phyloP scores from a whole-genome alignment of 2,888 invertebrate genomes.

The Pardosa pseudoannulata region DNA sequence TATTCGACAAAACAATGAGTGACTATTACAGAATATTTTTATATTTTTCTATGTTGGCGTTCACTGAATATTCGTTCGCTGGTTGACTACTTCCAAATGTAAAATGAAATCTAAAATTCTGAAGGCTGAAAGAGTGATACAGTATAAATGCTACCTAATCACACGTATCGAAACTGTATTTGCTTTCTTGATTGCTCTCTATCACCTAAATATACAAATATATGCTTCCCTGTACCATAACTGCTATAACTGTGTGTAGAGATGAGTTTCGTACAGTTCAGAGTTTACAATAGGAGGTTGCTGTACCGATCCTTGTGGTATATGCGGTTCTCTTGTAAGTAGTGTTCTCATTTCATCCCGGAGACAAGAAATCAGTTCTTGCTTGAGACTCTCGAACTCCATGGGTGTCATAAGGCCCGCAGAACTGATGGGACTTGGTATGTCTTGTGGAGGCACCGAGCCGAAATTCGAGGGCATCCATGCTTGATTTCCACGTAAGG shows the following conservation, averaged over 20 bases:
- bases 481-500: slow-evolving; percentile 74
- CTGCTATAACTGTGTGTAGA: slow-evolving; percentile 76
- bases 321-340: slow-evolving; percentile 66
- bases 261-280: slow-evolving; percentile 77
- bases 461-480: slow-evolving; percentile 14
- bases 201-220: not conserved
- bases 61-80: not conserved
- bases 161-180: slow-evolving; percentile 13
- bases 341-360: slow-evolving; percentile 75
- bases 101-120: slow-evolving; percentile 12
- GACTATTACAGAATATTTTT: slow-evolving; percentile 3
- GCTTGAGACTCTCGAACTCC: slow-evolving; percentile 76
- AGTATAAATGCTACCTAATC: slow-evolving; percentile 5
- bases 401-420: slow-evolving; percentile 74
- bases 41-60: not conserved
- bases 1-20: slow-evolving; percentile 3
- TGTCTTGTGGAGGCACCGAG: slow-evolving; percentile 15
- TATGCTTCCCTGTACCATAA: not conserved
- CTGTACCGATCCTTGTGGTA: slow-evolving; percentile 6
- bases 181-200: not conserved
- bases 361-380: slow-evolving; percentile 76
- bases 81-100: not conserved
- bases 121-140: not conserved
- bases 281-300: slow-evolving; percentile 75
- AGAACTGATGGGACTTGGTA: slow-evolving; percentile 50